phyloP scores from a whole-genome alignment of 2,113 vertebrate species.

The Polyodon spathula region DNA sequence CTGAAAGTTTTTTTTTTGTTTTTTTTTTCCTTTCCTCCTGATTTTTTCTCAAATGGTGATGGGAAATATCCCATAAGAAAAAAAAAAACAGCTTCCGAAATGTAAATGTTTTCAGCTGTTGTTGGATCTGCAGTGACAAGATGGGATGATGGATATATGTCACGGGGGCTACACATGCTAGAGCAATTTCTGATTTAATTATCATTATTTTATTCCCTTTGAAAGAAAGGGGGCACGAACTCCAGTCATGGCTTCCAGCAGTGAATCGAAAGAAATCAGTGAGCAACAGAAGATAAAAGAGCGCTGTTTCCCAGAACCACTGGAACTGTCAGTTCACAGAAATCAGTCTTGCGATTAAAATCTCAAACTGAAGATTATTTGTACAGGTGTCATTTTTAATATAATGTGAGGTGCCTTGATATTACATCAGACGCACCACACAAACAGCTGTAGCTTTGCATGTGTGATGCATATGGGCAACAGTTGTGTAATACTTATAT shows the following conservation, averaged over 20 bases:
- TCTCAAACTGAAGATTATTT: constrained; percentile 74
- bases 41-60: no score
- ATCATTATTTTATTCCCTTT: constrained; percentile 25
- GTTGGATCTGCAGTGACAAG: constrained; percentile 21
- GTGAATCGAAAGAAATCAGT: constrained; percentile 35
- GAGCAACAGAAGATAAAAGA: constrained; percentile 36
- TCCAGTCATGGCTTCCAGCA: constrained; percentile 42
- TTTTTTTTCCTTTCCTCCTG: not conserved
- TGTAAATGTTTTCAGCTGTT: constrained; percentile 25
- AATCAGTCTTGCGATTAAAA: constrained; percentile 36
- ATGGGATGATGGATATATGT: constrained; percentile 6
- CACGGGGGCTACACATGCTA: constrained; percentile 21
- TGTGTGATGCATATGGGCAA: constrained; percentile 56
- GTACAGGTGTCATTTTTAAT: constrained; percentile 75
- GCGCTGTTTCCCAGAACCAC: constrained; percentile 51
- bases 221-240: constrained; percentile 24
- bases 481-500: constrained; percentile 48
- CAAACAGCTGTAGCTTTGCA: constrained; percentile 56
- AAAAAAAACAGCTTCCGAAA: constrained; percentile 15
- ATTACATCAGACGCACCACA: constrained; percentile 58
- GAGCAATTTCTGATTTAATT: constrained; percentile 19
- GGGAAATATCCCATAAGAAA: no score
- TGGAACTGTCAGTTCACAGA: constrained; percentile 26
- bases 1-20: not conserved
- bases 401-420: constrained; percentile 65